phyloP scores from a whole-genome alignment of 2,888 invertebrate species.

The Pimpla rufipes region DNA sequence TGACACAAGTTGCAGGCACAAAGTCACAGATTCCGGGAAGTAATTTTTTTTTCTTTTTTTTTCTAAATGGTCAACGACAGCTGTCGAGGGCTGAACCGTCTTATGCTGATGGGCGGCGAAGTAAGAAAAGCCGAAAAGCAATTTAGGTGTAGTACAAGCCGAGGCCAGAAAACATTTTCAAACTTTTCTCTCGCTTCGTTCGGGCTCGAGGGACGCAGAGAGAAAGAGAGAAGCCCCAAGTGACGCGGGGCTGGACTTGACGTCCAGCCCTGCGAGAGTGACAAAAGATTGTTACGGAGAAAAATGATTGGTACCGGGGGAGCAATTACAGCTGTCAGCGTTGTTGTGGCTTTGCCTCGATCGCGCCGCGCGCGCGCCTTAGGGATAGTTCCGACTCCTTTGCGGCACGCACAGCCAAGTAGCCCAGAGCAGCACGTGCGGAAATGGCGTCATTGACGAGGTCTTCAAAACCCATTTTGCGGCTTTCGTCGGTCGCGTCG shows the following conservation, averaged over 20 bases:
- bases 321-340: conserved; percentile 66
- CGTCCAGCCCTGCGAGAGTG: conserved; percentile 44
- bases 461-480: conserved; percentile 54
- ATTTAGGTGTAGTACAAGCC: too few relatives aligned
- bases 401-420: too few relatives aligned
- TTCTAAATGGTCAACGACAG: too few relatives aligned
- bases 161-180: not conserved
- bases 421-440: conserved; percentile 57
- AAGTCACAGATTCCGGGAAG: too few relatives aligned
- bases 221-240: not conserved
- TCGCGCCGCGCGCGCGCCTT: not conserved
- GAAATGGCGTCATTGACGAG: conserved; percentile 63
- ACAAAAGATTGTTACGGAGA: conserved; percentile 66
- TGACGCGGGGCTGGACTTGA: conserved; percentile 16
- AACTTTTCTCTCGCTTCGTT: conserved; percentile 17
- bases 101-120: too few relatives aligned
- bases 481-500: conserved; percentile 43
- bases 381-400: too few relatives aligned
- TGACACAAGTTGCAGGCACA: too few relatives aligned
- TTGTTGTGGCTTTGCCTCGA: conserved; percentile 52
- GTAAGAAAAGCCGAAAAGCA: too few relatives aligned
- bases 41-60: too few relatives aligned
- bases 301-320: conserved; percentile 67
- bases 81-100: too few relatives aligned
- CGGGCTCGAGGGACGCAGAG: not conserved